Evolutionary conservation across 35 echinoderm and acorn worm species (phyloP).

Genomic region (Apostichopus californicus): DNA sequence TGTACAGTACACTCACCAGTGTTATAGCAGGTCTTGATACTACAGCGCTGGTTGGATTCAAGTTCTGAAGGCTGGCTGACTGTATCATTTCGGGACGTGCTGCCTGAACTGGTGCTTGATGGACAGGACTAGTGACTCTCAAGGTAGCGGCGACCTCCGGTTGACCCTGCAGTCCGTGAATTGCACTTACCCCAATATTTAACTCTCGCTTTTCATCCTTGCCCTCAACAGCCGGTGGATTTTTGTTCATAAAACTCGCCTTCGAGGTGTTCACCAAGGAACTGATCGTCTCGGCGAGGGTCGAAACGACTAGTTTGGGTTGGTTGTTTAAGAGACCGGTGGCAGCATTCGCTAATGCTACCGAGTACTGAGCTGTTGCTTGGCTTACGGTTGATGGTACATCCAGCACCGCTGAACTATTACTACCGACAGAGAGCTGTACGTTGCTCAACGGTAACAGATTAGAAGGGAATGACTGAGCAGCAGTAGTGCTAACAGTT

Average conservation of each 20-base stretch:
- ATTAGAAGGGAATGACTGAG: not conserved
- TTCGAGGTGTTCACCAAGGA: not conserved
- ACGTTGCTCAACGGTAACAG: not conserved
- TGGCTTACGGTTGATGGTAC: not conserved
- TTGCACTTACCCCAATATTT: slow-evolving; percentile 15
- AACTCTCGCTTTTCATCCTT: not conserved
- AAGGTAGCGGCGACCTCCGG: not conserved
- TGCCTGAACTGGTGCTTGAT: not conserved
- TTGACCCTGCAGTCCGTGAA: not conserved
- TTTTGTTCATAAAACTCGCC: not conserved
- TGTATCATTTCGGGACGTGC: not conserved
- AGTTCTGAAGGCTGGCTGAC: not conserved
- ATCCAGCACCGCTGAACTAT: not conserved
- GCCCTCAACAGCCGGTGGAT: not conserved
- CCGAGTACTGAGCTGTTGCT: not conserved
- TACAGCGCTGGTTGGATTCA: not conserved
- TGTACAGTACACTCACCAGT: not conserved
- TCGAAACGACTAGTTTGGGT: not conserved
- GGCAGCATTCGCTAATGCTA: not conserved
- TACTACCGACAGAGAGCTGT: not conserved
- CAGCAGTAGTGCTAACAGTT: not conserved
- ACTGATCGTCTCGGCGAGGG: not conserved
- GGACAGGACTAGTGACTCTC: not conserved
- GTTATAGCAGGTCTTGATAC: not conserved
- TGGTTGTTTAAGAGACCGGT: not conserved